Conservation (phyloP, 64 coral and sea anemone species). For the Cladopsammia gracilis region DNA sequence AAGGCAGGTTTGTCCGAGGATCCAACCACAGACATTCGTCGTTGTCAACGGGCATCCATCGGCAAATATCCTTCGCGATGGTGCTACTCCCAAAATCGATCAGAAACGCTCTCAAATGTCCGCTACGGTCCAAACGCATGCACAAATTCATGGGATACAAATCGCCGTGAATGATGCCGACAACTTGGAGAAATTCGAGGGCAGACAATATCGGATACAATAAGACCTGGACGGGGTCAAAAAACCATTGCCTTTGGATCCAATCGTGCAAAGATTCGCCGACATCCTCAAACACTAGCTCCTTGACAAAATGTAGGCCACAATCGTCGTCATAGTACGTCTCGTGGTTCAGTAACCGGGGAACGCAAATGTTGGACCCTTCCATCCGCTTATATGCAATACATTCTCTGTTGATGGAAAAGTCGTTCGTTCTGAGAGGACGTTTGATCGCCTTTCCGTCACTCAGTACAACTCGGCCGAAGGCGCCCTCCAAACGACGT, state of each 20-base stretch:
- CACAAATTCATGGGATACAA: background rate
- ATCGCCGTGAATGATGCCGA: background rate
- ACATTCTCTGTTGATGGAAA: background rate
- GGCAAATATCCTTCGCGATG: background rate
- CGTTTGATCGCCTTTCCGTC: background rate
- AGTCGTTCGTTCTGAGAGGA: background rate
- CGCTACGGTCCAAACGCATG: background rate
- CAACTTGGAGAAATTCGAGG: background rate
- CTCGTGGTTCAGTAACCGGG: background rate
- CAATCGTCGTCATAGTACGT: background rate
- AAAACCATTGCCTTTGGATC: background rate
- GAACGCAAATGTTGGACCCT: background rate
- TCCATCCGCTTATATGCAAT: background rate
- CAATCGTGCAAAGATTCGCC: background rate
- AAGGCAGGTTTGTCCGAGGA: background rate
- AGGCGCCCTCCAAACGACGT: too few species aligned
- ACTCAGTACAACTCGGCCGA: background rate
- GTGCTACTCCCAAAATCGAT: background rate
- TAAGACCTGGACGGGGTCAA: background rate
- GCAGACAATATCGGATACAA: background rate
- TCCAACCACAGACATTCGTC: background rate
- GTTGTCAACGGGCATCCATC: background rate
- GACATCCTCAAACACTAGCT: background rate
- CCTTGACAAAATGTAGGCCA: background rate
- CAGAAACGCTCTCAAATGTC: background rate